Evolutionary conservation across 2,888 invertebrate genomes (phyloP).

Genomic region (Lasioglossum leucozonium): DNA sequence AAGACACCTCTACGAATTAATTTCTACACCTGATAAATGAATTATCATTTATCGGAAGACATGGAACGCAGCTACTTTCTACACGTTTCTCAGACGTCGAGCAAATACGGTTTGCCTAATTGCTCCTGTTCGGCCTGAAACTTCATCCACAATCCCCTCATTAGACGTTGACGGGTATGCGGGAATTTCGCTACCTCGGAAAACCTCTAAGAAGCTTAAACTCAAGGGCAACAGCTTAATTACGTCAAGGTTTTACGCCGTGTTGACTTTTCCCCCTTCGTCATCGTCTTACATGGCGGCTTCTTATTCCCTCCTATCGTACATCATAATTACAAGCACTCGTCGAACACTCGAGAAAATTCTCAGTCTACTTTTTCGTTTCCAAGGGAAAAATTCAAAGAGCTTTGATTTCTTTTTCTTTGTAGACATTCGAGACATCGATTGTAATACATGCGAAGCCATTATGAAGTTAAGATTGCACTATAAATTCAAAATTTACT

Average conservation of each 20-base stretch:
- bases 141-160: constrained; percentile 77
- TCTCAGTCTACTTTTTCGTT: not conserved
- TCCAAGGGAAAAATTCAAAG: not conserved
- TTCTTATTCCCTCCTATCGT: not conserved
- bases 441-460: constrained; percentile 32
- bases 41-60: not conserved
- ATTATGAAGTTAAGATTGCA: constrained; percentile 78
- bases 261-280: constrained; percentile 35
- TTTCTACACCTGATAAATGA: not conserved
- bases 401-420: not conserved
- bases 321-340: not conserved
- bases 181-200: constrained; percentile 78
- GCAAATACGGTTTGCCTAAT: constrained; percentile 64
- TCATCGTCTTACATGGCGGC: constrained; percentile 15
- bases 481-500: constrained; percentile 80
- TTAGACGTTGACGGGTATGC: constrained; percentile 79
- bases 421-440: not conserved
- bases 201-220: constrained; percentile 79
- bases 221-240: constrained; percentile 74
- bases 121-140: constrained; percentile 67
- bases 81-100: constrained; percentile 11
- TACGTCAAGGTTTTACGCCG: constrained; percentile 69
- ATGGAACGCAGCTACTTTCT: not conserved
- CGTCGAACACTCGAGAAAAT: not conserved
- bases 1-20: not conserved